These are phyloP conservation scores for Syncerus caffer DNA, from an alignment of 2,797 vertebrate genomes.

Conservation along the genomic window DNA sequence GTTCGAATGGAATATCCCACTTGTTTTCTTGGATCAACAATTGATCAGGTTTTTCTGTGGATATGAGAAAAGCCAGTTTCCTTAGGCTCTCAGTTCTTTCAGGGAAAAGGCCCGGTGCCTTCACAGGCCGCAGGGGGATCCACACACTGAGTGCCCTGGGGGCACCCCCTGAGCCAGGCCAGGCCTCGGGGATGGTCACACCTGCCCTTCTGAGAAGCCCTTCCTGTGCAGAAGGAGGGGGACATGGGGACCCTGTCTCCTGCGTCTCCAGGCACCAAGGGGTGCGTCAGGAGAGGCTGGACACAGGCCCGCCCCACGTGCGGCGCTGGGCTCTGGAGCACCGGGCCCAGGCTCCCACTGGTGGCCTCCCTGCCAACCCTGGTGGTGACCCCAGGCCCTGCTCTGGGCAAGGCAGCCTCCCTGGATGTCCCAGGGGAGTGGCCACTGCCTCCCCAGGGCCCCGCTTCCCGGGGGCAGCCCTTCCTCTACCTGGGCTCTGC, in stretches of 20 bases:
- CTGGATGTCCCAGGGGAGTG: accelerated
- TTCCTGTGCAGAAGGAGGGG: background rate
- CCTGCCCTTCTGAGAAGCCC: background rate
- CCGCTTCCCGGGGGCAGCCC: accelerated
- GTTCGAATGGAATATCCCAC: background rate
- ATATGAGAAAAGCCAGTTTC: background rate
- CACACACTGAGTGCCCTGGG: background rate
- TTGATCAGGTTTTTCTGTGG: background rate
- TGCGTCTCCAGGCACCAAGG: accelerated
- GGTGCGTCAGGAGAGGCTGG: background rate
- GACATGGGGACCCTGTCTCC: too few relatives aligned
- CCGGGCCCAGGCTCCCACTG: background rate
- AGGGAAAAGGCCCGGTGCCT: too few relatives aligned
- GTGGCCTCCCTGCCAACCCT: background rate
- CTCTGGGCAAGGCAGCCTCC: background rate
- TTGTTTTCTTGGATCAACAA: background rate
- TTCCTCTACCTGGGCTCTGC: background rate
- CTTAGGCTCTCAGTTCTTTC: background rate
- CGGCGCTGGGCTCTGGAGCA: accelerated
- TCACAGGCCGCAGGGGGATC: background rate
- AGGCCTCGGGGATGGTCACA: too few relatives aligned
- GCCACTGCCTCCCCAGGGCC: background rate
- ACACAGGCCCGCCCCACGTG: accelerated
- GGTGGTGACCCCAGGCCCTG: background rate
- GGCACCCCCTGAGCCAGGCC: too few relatives aligned